These are phyloP conservation scores for Chrysolina americana DNA, from an alignment of 2,888 invertebrate species.

Conservation along the genomic window DNA sequence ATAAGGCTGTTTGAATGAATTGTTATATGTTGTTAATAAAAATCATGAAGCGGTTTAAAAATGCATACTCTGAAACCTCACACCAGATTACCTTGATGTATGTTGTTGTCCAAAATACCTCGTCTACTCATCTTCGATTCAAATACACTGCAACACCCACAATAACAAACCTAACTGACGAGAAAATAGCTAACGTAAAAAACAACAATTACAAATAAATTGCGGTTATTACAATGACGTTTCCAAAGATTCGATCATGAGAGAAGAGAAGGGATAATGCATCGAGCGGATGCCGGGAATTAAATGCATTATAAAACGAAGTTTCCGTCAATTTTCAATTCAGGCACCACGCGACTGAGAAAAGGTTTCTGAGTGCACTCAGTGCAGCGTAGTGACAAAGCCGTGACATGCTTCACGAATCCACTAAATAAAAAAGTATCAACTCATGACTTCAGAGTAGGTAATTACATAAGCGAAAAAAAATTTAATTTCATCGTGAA, in stretches of 20 bases:
- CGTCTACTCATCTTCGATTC: not conserved
- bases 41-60: too few relatives aligned
- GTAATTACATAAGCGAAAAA: too few relatives aligned
- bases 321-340: constrained; percentile 15
- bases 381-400: not conserved
- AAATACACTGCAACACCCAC: not conserved
- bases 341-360: not conserved
- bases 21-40: too few relatives aligned
- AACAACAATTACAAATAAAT: not conserved
- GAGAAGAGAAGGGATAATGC: not conserved
- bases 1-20: too few relatives aligned
- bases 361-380: constrained; percentile 9
- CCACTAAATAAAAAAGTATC: not conserved
- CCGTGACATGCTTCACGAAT: not conserved
- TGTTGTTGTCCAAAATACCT: not conserved
- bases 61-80: too few relatives aligned
- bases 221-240: not conserved
- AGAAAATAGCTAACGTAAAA: not conserved
- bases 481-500: too few relatives aligned
- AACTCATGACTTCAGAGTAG: too few relatives aligned
- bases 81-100: not conserved
- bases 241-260: not conserved
- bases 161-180: not conserved
- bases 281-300: not conserved
- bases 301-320: constrained; percentile 9